Evolutionary conservation across 2,797 vertebrate genomes (phyloP), one percentile per base, ranked within the genome.

Genomic region (Hozukius guyotensis): DNA sequence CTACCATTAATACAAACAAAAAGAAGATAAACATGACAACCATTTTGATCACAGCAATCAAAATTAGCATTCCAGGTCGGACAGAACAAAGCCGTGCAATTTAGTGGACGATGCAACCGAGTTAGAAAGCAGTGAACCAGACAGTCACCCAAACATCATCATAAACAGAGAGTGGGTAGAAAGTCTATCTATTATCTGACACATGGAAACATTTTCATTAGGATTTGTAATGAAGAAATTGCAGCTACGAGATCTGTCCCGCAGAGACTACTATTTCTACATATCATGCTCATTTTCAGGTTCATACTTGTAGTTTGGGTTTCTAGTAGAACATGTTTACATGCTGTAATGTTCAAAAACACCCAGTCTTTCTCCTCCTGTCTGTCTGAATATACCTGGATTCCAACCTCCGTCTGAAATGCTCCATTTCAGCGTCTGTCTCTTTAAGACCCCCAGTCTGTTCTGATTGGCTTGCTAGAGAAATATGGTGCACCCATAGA

Each of bases 21-120:
- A 69, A 32, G 1, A 8, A 25, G 14, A 77, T 72, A 79, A 56
- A 77, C 14, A 73, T 27, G 56, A 82, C 20, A 77, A 81, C 46
- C 77, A 92, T 95, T 95, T 94, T 93, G 94, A 95, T 86, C 70
- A 36, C 66, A 75, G 42, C 22, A 70, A 93, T 94, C 93, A 94
- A 94, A 95, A 96, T 91, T 77, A 80, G 78, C 1, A 20, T 70
- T 86, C 78, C 22, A 79, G 42, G 64, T 56, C 11, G 24, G 38
- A 85, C 77, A 78, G 46, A 82, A 86, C 64, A 75, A 94, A 92
- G 91, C 72, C 92, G 92, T 93, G 93, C 93, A 86, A 56, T 65
- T 90, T 55, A 83, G 81, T 85, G 80, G 73, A 88, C 63, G 79
- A 77, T 67, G 76, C 56, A 72, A 77, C 62, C 0, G 20, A 55